Percentiles rank a stretch among this genome's conserved stretches.
Evolutionary conservation across 2,888 invertebrate species (phyloP).

Genomic region (Drosophila nr. fundita): DNA sequence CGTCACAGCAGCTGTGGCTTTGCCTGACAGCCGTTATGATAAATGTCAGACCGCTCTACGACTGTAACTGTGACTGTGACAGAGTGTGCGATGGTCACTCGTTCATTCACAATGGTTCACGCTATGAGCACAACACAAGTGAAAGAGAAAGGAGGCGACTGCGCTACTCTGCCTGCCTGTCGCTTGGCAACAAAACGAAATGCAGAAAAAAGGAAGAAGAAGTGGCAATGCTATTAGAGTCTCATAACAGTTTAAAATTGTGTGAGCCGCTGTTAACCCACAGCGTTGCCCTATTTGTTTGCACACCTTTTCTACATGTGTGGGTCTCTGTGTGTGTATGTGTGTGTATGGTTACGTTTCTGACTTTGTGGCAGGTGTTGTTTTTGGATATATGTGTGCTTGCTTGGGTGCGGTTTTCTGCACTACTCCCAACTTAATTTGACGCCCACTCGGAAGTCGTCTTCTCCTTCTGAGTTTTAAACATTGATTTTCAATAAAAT

Average conservation of each 20-base stretch:
- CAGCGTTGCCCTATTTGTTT: slow-evolving; percentile 37
- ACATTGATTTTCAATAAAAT: slow-evolving; percentile 65
- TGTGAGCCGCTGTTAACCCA: slow-evolving; percentile 16
- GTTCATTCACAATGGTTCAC: slow-evolving; percentile 38
- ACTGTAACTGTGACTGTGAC: slow-evolving; percentile 13
- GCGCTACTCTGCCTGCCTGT: not conserved
- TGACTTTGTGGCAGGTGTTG: slow-evolving; percentile 11
- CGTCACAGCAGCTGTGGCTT: slow-evolving; percentile 25
- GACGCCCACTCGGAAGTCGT: slow-evolving; percentile 10
- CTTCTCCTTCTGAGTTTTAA: slow-evolving; percentile 15
- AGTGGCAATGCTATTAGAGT: slow-evolving; percentile 50
- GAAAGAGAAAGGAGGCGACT: slow-evolving; percentile 33
- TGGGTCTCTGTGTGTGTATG: not conserved
- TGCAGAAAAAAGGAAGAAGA: slow-evolving; percentile 22
- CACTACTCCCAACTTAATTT: slow-evolving; percentile 10
- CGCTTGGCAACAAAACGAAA: slow-evolving; percentile 16
- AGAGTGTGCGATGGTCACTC: slow-evolving; percentile 32
- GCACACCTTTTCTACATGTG: slow-evolving; percentile 17
- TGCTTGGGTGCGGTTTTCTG: slow-evolving; percentile 19
- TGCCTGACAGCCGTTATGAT: slow-evolving; percentile 49
- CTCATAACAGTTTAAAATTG: slow-evolving; percentile 43
- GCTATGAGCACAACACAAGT: slow-evolving; percentile 26
- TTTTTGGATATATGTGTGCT: not conserved
- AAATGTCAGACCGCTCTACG: slow-evolving; percentile 42
- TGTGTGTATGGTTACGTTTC: not conserved